Conservation (phyloP, 2,888 invertebrate species). For the Neoascia interrupta region DNA sequence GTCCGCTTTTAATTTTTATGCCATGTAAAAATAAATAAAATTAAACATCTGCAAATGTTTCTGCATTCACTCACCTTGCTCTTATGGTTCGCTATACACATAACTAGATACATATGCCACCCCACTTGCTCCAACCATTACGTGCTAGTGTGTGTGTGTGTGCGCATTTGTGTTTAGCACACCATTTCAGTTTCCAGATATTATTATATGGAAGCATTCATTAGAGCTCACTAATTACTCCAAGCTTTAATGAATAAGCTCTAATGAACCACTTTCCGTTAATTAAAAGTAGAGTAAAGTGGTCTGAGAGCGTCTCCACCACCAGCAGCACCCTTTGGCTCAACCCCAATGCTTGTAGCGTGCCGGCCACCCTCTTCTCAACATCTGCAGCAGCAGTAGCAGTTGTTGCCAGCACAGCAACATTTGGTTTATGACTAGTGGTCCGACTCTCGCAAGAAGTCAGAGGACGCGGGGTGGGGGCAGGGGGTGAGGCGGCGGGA, state of each 20-base stretch:
- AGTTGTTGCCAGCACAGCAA: constrained; percentile 65
- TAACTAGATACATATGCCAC: constrained; percentile 7
- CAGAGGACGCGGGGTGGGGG: too few relatives aligned
- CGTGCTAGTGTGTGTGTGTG: constrained; percentile 29
- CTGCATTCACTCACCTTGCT: constrained; percentile 46
- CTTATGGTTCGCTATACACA: constrained; percentile 7
- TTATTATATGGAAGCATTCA: constrained; percentile 82
- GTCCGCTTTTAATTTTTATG: constrained; percentile 1
- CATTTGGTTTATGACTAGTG: constrained; percentile 70
- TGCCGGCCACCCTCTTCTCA: constrained; percentile 1
- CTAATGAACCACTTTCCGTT: constrained; percentile 95
- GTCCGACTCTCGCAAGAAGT: constrained; percentile 52
- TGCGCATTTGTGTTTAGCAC: constrained; percentile 82
- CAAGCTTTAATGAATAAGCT: constrained; percentile 94
- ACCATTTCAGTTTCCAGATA: constrained; percentile 79
- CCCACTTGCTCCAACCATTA: too few relatives aligned
- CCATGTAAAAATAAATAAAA: constrained; percentile 55
- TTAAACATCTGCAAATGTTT: constrained; percentile 66
- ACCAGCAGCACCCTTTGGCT: constrained; percentile 53
- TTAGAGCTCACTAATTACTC: constrained; percentile 94
- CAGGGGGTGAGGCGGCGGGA: neutral
- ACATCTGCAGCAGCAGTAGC: constrained; percentile 42
- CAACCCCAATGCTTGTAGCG: constrained; percentile 8
- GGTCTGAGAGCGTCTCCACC: constrained; percentile 72
- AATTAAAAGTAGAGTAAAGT: constrained; percentile 87